A percentile compares a stretch with the other conserved stretches of the same genome.
phyloP scores from a whole-genome alignment of 1,140 invertebrate genomes.

The Cryptotermes secundus region DNA sequence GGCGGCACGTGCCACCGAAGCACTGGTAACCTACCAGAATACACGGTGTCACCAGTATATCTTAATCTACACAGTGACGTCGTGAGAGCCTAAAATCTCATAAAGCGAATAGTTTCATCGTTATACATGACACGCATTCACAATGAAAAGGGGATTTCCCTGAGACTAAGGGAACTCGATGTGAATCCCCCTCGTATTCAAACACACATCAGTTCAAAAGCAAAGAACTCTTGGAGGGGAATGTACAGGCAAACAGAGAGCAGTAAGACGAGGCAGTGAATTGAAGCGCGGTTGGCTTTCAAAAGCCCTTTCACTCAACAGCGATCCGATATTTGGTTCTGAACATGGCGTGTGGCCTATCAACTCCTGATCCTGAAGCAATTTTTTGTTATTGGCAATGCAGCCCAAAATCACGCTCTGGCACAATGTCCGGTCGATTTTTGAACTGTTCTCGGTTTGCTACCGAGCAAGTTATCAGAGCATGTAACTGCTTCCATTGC shows the following conservation, averaged over 20 bases:
- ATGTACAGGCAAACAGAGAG: neutral
- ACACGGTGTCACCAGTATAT: too few relatives aligned
- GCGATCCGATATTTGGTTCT: neutral
- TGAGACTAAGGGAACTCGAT: too few relatives aligned
- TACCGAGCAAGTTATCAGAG: too few relatives aligned
- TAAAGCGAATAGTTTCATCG: too few relatives aligned
- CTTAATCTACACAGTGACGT: too few relatives aligned
- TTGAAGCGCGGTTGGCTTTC: neutral
- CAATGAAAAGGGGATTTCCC: too few relatives aligned
- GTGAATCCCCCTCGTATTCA: too few relatives aligned
- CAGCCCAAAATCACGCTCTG: neutral
- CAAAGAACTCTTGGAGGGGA: neutral
- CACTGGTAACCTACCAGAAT: too few relatives aligned
- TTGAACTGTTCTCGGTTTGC: neutral
- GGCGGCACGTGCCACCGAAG: too few relatives aligned
- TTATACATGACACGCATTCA: too few relatives aligned
- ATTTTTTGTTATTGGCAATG: neutral
- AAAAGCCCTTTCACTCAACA: neutral
- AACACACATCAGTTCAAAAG: neutral
- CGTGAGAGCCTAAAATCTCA: too few relatives aligned
- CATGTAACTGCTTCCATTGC: too few relatives aligned
- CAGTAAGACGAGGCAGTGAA: neutral
- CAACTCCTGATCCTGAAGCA: neutral
- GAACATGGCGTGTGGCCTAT: neutral
- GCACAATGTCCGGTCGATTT: neutral